Conservation (phyloP, 53 echinoderm and acorn worm genomes). For the Luidia sarsii region DNA sequence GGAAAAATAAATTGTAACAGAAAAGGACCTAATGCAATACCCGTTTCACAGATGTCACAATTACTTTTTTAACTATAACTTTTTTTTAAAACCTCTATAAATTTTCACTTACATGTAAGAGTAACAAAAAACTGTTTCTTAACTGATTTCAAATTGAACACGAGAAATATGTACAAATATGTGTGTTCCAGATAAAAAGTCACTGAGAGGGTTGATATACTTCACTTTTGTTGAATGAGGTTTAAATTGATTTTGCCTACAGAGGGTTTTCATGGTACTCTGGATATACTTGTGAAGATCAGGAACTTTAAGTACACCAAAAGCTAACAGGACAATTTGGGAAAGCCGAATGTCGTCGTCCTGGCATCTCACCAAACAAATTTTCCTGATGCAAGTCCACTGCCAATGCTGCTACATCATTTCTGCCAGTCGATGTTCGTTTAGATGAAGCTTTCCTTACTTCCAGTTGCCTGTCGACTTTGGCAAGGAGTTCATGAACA, state of each 20-base stretch:
- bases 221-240: neutral
- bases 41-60: too few species aligned
- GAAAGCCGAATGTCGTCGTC: constrained; percentile 39
- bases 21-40: too few species aligned
- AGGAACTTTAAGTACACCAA: neutral
- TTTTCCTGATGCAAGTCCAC: constrained; percentile 33
- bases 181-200: neutral
- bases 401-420: constrained; percentile 51
- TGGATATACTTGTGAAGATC: constrained; percentile 63
- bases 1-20: too few species aligned
- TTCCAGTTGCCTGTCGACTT: neutral
- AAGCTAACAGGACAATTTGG: constrained; percentile 12
- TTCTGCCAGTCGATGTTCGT: neutral
- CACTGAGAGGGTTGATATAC: neutral
- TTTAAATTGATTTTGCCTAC: constrained; percentile 11
- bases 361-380: constrained; percentile 42
- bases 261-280: constrained; percentile 45
- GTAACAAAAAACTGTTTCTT: neutral
- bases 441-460: constrained; percentile 14
- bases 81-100: too few species aligned
- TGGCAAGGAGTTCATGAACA: neutral
- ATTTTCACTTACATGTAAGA: neutral
- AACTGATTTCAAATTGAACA: neutral
- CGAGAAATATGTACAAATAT: too few species aligned
- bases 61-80: too few species aligned